These are phyloP conservation scores for Heliothis subflexa DNA, from an alignment of 1,140 invertebrate genomes.

Conservation along the genomic window DNA sequence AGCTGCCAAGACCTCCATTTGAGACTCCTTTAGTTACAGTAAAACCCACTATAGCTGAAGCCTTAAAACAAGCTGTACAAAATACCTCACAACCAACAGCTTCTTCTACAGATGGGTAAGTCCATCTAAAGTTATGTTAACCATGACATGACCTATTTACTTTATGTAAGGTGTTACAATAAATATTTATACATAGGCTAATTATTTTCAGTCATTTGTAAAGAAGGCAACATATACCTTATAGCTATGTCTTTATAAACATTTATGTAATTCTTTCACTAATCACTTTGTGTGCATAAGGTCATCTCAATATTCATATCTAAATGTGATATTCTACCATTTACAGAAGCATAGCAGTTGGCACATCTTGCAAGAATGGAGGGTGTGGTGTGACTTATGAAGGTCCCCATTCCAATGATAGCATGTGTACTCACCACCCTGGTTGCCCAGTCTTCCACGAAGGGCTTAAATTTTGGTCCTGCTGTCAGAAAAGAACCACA, in stretches of 20 bases:
- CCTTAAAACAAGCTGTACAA: conserved; percentile 83
- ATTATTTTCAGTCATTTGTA: no score
- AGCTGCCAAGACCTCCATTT: conserved; percentile 89
- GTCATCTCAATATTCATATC: no score
- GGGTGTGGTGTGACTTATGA: conserved; percentile 92
- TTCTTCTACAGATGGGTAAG: conserved; percentile 70
- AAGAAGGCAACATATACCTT: no score
- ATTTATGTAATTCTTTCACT: no score
- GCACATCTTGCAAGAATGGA: conserved; percentile 95
- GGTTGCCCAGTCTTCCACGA: conserved; percentile 98
- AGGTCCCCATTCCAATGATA: conserved; percentile 89
- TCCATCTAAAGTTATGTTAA: not conserved
- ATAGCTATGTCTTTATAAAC: no score
- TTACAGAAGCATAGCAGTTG: conserved; percentile 87
- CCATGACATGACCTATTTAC: no score
- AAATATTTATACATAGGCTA: no score
- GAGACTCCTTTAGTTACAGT: conserved; percentile 87
- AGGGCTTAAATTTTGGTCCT: conserved; percentile 99
- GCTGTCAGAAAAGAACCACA: conserved; percentile 96
- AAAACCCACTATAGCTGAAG: conserved; percentile 87
- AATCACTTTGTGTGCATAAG: not conserved
- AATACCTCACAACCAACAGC: conserved; percentile 58
- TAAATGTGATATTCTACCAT: not conserved
- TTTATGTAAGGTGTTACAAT: no score
- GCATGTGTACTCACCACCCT: conserved; percentile 94